Evolutionary conservation across 2,888 invertebrate species (phyloP).

Genomic region (Volucella inanis): DNA sequence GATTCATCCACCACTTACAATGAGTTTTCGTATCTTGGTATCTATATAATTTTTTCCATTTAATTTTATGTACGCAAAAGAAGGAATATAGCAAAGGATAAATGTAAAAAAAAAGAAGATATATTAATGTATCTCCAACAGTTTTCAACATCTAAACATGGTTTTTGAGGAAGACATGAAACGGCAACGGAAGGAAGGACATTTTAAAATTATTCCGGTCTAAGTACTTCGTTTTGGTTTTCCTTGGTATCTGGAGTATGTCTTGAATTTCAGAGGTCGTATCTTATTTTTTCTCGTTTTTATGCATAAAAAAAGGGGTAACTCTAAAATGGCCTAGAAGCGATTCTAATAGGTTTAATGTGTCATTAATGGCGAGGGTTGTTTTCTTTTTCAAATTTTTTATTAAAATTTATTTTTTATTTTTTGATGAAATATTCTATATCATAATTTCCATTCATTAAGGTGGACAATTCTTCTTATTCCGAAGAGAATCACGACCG

Average conservation of each 20-base stretch:
- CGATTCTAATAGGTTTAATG: slow-evolving; percentile 49
- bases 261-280: neutral
- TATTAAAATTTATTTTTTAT: too few species aligned
- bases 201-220: slow-evolving; percentile 18
- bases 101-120: too few species aligned
- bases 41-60: slow-evolving; percentile 13
- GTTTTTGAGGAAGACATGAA: neutral
- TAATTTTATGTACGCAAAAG: slow-evolving; percentile 45
- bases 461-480: too few species aligned
- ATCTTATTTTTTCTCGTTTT: neutral
- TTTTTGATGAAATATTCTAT: too few species aligned
- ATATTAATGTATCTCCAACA: too few species aligned
- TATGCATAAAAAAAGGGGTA: neutral
- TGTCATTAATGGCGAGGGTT: slow-evolving; percentile 55
- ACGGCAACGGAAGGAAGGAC: neutral
- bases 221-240: neutral
- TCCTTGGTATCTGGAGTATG: neutral
- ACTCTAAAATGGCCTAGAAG: neutral
- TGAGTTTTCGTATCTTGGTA: neutral
- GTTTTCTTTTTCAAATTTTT: neutral
- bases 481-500: too few species aligned
- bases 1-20: neutral
- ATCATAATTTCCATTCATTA: too few species aligned
- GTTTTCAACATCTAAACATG: slow-evolving; percentile 12
- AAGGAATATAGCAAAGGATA: slow-evolving; percentile 23